phyloP scores from a whole-genome alignment of 2,888 invertebrate species.

The Metalampra italica region DNA sequence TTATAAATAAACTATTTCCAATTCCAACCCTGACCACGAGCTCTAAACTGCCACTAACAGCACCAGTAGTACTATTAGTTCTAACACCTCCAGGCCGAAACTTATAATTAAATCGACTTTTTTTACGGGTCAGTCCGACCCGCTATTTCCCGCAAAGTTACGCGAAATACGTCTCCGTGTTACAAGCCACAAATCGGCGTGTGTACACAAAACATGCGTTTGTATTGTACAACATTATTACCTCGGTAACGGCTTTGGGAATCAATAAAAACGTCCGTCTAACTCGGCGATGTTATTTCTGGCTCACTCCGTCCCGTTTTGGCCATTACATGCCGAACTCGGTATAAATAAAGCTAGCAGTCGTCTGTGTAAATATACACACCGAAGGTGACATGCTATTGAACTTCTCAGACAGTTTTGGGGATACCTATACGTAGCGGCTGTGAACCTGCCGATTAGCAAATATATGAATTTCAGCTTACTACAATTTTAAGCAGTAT shows the following conservation, averaged over 20 bases:
- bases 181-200: neutral
- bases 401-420: conserved; percentile 3
- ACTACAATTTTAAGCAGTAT: no score
- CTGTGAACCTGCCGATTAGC: no score
- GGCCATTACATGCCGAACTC: conserved; percentile 30
- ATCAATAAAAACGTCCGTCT: conserved; percentile 36
- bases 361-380: conserved; percentile 11
- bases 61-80: no score
- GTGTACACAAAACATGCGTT: neutral
- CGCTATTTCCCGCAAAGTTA: conserved; percentile 2
- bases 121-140: conserved; percentile 4
- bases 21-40: no score
- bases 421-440: neutral
- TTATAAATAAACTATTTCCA: no score
- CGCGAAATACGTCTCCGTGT: neutral
- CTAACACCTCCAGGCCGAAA: neutral
- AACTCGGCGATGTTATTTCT: conserved; percentile 43
- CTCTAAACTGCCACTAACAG: no score
- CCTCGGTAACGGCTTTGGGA: conserved; percentile 27
- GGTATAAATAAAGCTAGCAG: conserved; percentile 33
- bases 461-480: no score
- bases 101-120: neutral
- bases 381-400: conserved; percentile 10
- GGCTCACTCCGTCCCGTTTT: conserved; percentile 38
- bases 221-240: neutral